Percentiles rank a stretch among this genome's conserved stretches.
Conservation (phyloP, 2,888 invertebrate genomes). For the Cyclophora punctaria region DNA sequence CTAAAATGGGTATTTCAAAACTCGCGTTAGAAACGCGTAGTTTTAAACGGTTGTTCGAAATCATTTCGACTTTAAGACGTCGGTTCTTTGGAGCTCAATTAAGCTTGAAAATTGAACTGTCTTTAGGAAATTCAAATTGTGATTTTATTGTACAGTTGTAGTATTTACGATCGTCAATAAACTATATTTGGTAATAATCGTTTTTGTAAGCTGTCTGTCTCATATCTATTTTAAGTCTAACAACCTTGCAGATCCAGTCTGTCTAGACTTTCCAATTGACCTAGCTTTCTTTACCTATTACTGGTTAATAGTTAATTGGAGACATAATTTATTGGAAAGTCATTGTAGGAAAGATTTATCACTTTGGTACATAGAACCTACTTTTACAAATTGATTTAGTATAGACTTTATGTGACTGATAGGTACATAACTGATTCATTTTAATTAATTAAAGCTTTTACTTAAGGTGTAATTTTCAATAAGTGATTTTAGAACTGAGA, state of each 20-base stretch:
- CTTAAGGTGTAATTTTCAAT: no score
- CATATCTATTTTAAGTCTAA: background rate
- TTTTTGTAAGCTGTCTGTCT: background rate
- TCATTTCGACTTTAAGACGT: conserved; percentile 40
- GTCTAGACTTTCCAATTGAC: conserved; percentile 13
- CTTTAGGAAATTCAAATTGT: conserved; percentile 43
- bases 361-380: no score
- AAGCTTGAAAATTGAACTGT: conserved; percentile 51
- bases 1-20: conserved; percentile 2
- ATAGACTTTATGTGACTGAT: no score
- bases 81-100: conserved; percentile 45
- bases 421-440: no score
- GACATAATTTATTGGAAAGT: no score
- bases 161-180: conserved; percentile 38
- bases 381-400: no score
- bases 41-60: conserved; percentile 39
- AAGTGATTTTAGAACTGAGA: no score
- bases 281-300: conserved; percentile 8
- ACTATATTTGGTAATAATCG: conserved; percentile 14
- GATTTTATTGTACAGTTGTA: conserved; percentile 32
- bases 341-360: no score
- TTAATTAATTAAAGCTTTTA: no score
- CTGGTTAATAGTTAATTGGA: background rate
- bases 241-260: background rate
- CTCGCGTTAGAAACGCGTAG: conserved; percentile 11